phyloP scores from a whole-genome alignment of 53 echinoderm and acorn worm species.

The Apostichopus leukothele region DNA sequence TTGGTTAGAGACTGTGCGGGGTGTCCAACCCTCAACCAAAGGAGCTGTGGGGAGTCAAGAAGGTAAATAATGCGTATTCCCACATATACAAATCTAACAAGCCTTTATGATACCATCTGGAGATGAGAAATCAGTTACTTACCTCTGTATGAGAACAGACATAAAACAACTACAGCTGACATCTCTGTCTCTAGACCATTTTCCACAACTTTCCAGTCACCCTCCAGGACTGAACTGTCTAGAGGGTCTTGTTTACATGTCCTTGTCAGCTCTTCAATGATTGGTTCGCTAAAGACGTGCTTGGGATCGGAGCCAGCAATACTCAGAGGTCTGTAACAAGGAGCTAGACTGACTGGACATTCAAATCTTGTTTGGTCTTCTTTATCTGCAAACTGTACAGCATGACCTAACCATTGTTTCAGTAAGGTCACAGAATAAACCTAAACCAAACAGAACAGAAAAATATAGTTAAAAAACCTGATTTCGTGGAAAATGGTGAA shows the following conservation, averaged over 20 bases:
- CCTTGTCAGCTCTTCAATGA: conserved; percentile 85
- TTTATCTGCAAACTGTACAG: conserved; percentile 60
- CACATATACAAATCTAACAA: neutral
- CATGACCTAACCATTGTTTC: conserved; percentile 68
- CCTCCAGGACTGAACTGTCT: conserved; percentile 76
- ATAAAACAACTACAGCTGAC: conserved; percentile 65
- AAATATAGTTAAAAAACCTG: neutral
- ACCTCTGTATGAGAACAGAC: conserved; percentile 76
- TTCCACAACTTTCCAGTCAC: conserved; percentile 82
- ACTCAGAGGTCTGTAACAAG: conserved; percentile 77
- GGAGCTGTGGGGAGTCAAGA: too few relatives aligned
- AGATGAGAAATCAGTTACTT: neutral
- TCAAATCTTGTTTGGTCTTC: conserved; percentile 69
- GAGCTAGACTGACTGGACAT: conserved; percentile 79
- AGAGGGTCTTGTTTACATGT: conserved; percentile 93
- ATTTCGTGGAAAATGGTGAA: too few relatives aligned
- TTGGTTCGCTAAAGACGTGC: conserved; percentile 86
- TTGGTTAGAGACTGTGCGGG: too few relatives aligned
- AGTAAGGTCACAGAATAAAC: conserved; percentile 67
- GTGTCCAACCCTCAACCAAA: too few relatives aligned
- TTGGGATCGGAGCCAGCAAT: conserved; percentile 82
- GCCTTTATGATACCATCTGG: neutral
- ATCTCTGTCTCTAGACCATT: conserved; percentile 69
- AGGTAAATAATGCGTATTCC: too few relatives aligned
- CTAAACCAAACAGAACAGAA: conserved; percentile 39